Evolutionary conservation across 2,113 vertebrate genomes (phyloP).

Genomic region (Rhagologus leucostigma): DNA sequence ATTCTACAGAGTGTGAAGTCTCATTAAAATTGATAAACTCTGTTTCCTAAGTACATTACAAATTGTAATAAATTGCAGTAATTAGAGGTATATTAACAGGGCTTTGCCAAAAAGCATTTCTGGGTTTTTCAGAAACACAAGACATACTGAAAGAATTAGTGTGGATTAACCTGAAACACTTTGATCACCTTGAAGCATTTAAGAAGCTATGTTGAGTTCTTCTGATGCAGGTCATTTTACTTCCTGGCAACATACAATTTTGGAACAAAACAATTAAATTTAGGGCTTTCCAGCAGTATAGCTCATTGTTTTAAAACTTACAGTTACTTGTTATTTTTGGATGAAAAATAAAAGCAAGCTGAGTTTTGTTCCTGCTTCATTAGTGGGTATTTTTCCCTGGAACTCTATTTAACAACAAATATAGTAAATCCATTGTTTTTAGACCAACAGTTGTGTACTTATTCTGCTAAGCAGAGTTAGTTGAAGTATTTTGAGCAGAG

Average conservation of each 20-base stretch:
- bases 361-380: background rate
- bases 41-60: background rate
- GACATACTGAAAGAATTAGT: conserved; percentile 3
- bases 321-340: conserved; percentile 2
- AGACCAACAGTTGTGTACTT: background rate
- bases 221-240: background rate
- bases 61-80: background rate
- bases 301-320: conserved; percentile 10
- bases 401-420: background rate
- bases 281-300: background rate
- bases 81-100: background rate
- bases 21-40: background rate
- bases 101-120: background rate
- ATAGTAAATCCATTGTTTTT: conserved; percentile 2
- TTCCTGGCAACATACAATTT: background rate
- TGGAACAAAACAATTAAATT: conserved; percentile 7
- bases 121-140: background rate
- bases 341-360: conserved; percentile 27
- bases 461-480: background rate
- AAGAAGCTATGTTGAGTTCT: background rate
- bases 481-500: background rate
- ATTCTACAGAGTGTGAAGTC: background rate
- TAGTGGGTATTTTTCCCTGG: background rate
- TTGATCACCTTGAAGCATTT: conserved; percentile 18
- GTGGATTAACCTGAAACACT: background rate